Evolutionary conservation across 1,140 invertebrate genomes (phyloP).

Genomic region (Asobara japonica): DNA sequence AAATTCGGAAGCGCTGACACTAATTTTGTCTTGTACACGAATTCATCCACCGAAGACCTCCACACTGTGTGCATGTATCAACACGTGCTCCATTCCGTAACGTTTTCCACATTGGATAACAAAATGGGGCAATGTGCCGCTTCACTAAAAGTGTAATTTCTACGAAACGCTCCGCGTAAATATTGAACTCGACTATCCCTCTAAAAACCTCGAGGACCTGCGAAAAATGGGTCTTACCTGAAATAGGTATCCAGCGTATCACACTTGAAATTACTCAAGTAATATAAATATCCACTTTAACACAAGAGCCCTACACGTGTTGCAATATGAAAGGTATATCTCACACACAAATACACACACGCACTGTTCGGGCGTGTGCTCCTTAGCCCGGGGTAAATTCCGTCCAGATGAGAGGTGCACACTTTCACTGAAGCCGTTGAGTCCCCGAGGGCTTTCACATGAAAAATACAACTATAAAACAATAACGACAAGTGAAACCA

Average conservation of each 20-base stretch:
- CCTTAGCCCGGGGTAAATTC: neutral
- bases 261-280: neutral
- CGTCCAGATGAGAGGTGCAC: neutral
- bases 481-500: neutral
- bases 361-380: neutral
- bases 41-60: too few species aligned
- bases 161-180: too few species aligned
- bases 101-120: too few species aligned
- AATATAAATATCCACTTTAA: neutral
- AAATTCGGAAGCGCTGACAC: too few species aligned
- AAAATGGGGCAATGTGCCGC: too few species aligned
- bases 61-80: too few species aligned
- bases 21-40: too few species aligned
- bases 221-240: neutral
- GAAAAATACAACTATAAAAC: neutral
- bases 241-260: neutral
- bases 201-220: neutral
- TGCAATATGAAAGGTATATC: neutral
- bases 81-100: too few species aligned
- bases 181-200: too few species aligned
- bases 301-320: neutral
- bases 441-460: neutral
- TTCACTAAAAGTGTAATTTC: too few species aligned
- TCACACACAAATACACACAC: neutral
- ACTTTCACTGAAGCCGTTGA: neutral